Evolutionary conservation across 2,888 invertebrate genomes (phyloP).

Genomic region (Temnothorax ravouxi): DNA sequence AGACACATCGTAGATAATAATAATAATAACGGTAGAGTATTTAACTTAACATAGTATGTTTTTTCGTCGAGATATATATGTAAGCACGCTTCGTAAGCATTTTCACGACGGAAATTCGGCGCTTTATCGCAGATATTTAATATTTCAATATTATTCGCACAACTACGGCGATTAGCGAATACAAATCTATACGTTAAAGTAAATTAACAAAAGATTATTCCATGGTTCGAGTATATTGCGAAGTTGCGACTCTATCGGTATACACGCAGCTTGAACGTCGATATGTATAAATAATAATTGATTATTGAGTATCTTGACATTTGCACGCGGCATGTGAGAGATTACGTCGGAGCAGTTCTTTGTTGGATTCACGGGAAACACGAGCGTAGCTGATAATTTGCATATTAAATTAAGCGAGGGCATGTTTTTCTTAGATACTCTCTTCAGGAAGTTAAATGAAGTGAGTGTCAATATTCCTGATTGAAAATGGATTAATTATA

Average conservation of each 20-base stretch:
- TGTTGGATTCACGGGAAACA: constrained; percentile 33
- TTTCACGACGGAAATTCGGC: background rate
- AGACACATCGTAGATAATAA: background rate
- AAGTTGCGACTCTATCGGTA: background rate
- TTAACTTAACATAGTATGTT: background rate
- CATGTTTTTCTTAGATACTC: constrained; percentile 40
- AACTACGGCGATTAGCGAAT: background rate
- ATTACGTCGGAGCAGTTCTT: constrained; percentile 30
- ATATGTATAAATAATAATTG: constrained; percentile 35
- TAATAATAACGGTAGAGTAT: background rate
- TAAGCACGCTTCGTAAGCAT: background rate
- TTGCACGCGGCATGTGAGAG: constrained; percentile 26
- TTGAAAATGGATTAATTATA: background rate
- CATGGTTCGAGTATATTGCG: background rate
- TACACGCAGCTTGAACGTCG: background rate
- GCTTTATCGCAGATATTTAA: background rate
- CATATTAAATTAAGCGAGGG: constrained; percentile 28
- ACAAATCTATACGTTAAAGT: background rate
- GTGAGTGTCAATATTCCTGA: background rate
- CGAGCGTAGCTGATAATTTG: constrained; percentile 36
- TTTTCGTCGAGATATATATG: background rate
- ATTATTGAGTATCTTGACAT: constrained; percentile 45
- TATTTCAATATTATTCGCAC: background rate
- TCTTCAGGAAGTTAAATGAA: constrained; percentile 20
- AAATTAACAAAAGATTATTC: background rate